Base-by-base conservation (phyloP, 2,888 invertebrate species). In the Drosophila atripex region DNA sequence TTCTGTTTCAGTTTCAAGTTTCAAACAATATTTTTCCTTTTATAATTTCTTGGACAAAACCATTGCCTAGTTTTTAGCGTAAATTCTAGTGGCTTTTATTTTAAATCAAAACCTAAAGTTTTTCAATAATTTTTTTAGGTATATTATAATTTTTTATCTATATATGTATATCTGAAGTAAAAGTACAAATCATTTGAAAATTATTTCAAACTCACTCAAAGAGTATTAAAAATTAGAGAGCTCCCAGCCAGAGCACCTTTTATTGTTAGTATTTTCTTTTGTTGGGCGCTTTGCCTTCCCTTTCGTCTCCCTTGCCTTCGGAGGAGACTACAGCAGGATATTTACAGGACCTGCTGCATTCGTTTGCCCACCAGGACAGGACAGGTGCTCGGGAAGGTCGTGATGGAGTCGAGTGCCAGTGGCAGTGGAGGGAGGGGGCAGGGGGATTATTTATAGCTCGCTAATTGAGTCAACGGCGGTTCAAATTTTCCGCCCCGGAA, bases 401-500 rank as follows among this genome's bases (percentile, higher is more conserved):
- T n/a, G 7, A 35, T n/a, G 35, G 35, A 35, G 35, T 35, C 6
- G 35, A 35, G 35, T 35, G 35, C 5, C 35, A 25, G 25, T 25
- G 25, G 45, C 30, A 18, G 14, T 0, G 21, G 21, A 3, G 21
- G 7, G 3, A 11, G 21, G n/a, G 11, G 16, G 23, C 18, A 8
- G 11, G 23, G 23, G 35, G 25, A 18, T 57, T 55, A 68, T 77
- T 77, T 77, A 65, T 70, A 53, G 35, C 32, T 43, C 41, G 56
- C 72, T 78, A 75, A 77, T 66, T 73, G 70, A 69, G 64, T 58
- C 43, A 60, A 28, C 52, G 28, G 51, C 23, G 43, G n/a, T 39
- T 21, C 12, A 18, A 49, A 68, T n/a, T 28, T 14, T 14, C 18
- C 12, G 54, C 45, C 53, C 11, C 30, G 43, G 21, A 43, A 43